Conservation (phyloP, 1,140 invertebrate species). For the Musca vetustissima region DNA sequence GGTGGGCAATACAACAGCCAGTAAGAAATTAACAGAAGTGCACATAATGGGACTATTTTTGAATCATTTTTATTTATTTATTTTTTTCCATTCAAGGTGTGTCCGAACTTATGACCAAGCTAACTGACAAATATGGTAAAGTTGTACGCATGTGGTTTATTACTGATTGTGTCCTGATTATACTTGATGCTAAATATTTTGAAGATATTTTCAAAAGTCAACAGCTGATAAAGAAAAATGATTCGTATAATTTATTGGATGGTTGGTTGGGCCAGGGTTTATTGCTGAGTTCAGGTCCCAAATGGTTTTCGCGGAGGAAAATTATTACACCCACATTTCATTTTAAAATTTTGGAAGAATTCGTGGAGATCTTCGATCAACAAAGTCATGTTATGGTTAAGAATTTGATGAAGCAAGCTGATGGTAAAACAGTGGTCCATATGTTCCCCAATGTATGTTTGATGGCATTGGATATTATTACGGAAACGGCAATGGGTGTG, state of each 20-base stretch:
- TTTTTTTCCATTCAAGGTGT: not conserved
- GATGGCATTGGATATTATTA: conserved; percentile 46
- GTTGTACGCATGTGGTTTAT: conserved; percentile 39
- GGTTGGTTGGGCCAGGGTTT: conserved; percentile 56
- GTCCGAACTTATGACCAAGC: not conserved
- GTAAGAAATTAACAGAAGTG: no score
- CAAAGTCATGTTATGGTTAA: conserved; percentile 63
- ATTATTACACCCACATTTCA: conserved; percentile 83
- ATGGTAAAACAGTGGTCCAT: conserved; percentile 38
- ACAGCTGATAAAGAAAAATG: conserved; percentile 56
- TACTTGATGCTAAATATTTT: conserved; percentile 36
- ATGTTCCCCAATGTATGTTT: conserved; percentile 38
- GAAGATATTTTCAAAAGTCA: conserved; percentile 34
- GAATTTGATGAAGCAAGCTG: conserved; percentile 32
- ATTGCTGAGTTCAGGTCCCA: conserved; percentile 58
- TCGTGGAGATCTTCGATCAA: conserved; percentile 70
- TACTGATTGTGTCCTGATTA: conserved; percentile 46
- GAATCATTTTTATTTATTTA: no score
- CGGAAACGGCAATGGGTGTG: conserved; percentile 82
- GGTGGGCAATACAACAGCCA: not conserved
- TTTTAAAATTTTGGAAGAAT: conserved; percentile 79
- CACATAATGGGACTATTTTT: not conserved
- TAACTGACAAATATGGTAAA: conserved; percentile 17
- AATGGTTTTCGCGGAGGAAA: conserved; percentile 76
- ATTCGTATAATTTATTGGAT: conserved; percentile 66